Evolutionary conservation across 2,113 vertebrate genomes (phyloP).

Genomic region (Forbesichthys papilliferus): DNA sequence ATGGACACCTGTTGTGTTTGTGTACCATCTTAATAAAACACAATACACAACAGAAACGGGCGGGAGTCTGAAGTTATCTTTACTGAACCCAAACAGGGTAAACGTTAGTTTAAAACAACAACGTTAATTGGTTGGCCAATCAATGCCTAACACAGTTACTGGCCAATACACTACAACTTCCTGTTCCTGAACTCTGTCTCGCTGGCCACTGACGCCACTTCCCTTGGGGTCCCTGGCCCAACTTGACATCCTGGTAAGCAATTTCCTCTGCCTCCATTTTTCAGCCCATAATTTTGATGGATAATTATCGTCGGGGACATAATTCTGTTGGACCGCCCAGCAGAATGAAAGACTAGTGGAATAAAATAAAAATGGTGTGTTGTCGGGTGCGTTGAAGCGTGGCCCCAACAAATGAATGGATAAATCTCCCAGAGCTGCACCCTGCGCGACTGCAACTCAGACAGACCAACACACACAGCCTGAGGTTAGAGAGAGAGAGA

Average conservation of each 20-base stretch:
- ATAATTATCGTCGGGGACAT: slow-evolving; percentile 76
- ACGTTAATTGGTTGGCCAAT: too few relatives aligned
- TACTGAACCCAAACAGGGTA: too few relatives aligned
- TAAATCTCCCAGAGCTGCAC: slow-evolving; percentile 74
- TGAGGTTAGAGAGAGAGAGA: slow-evolving; percentile 37
- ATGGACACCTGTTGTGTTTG: slow-evolving; percentile 1
- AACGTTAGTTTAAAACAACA: too few relatives aligned
- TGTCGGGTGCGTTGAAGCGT: slow-evolving; percentile 68
- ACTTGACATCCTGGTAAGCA: slow-evolving; percentile 63
- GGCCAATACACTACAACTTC: slow-evolving; percentile 13
- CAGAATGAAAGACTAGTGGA: slow-evolving; percentile 71
- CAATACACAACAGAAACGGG: too few relatives aligned
- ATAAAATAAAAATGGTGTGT: slow-evolving; percentile 75
- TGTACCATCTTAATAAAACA: too few relatives aligned
- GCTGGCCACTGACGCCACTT: slow-evolving; percentile 29
- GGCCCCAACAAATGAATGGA: slow-evolving; percentile 79
- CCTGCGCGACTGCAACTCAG: slow-evolving; percentile 44
- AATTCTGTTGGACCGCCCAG: slow-evolving; percentile 69
- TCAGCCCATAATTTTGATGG: slow-evolving; percentile 77
- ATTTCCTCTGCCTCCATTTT: slow-evolving; percentile 68
- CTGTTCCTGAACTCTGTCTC: slow-evolving; percentile 5
- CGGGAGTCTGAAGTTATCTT: too few relatives aligned
- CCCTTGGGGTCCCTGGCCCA: slow-evolving; percentile 44
- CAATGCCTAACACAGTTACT: background rate
- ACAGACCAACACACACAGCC: slow-evolving; percentile 32